These are phyloP conservation scores for Drosophila micromelanica DNA, from an alignment of 1,140 invertebrate genomes.

Conservation along the genomic window DNA sequence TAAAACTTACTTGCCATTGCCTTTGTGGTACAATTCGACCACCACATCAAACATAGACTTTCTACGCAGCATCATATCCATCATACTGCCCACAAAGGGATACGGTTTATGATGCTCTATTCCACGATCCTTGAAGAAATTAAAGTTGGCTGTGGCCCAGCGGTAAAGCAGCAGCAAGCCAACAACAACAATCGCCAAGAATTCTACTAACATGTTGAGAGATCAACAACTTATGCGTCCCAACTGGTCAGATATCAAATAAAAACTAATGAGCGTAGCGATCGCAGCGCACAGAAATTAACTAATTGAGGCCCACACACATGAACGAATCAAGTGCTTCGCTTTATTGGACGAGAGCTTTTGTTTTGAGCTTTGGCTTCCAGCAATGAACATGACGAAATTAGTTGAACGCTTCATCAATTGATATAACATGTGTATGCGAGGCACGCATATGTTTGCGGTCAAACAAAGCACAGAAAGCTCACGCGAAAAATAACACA, in stretches of 20 bases:
- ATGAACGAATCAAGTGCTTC: conserved; percentile 3
- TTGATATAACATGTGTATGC: not conserved
- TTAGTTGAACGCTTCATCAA: conserved; percentile 11
- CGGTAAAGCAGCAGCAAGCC: conserved; percentile 59
- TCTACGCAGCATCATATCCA: conserved; percentile 40
- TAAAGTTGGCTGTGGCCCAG: conserved; percentile 63
- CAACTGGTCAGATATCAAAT: not conserved
- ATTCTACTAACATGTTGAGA: conserved; percentile 61
- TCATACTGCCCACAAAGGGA: conserved; percentile 65
- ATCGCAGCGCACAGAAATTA: conserved; percentile 14
- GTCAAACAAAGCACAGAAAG: conserved; percentile 1
- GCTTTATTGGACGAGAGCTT: conserved; percentile 14
- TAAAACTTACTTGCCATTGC: conserved; percentile 58
- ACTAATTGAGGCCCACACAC: conserved; percentile 11
- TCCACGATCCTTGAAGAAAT: conserved; percentile 68
- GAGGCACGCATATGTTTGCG: not conserved
- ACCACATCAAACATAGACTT: conserved; percentile 65
- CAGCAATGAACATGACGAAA: conserved; percentile 12
- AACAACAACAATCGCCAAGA: conserved; percentile 45
- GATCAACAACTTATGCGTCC: conserved; percentile 19
- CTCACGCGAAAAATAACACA: conserved; percentile 1
- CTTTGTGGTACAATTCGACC: conserved; percentile 60
- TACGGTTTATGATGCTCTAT: conserved; percentile 59
- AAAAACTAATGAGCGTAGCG: not conserved
- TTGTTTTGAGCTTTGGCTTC: conserved; percentile 19